phyloP scores from a whole-genome alignment of 1,140 invertebrate genomes.

The Parapsyche elsis region DNA sequence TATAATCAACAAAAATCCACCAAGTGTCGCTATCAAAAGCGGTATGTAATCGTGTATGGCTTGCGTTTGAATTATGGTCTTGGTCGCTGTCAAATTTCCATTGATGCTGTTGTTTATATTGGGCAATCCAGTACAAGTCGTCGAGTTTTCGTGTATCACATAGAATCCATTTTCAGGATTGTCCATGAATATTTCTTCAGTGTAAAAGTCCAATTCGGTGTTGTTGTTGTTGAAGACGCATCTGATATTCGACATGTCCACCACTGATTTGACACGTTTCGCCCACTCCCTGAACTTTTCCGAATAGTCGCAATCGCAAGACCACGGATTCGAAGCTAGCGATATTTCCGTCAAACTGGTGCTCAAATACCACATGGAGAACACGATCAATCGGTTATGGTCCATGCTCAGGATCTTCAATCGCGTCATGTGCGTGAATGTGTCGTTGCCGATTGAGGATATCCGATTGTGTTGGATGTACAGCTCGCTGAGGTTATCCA shows the following conservation, averaged over 20 bases:
- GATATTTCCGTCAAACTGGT: constrained; percentile 75
- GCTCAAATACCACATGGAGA: constrained; percentile 82
- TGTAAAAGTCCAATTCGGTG: constrained; percentile 70
- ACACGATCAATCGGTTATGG: constrained; percentile 79
- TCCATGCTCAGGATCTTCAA: constrained; percentile 80
- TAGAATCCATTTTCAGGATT: constrained; percentile 70
- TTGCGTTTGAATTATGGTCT: constrained; percentile 77
- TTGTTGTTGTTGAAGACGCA: constrained; percentile 71
- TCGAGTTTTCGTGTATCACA: constrained; percentile 68
- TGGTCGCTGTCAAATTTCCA: constrained; percentile 74
- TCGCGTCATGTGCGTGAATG: constrained; percentile 78
- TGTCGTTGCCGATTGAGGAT: constrained; percentile 77
- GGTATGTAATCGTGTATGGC: constrained; percentile 84
- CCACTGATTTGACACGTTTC: constrained; percentile 72
- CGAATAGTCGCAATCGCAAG: constrained; percentile 87
- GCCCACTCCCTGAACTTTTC: constrained; percentile 84
- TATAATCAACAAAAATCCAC: constrained; percentile 76
- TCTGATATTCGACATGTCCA: constrained; percentile 72
- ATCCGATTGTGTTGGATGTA: constrained; percentile 89
- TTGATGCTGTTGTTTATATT: constrained; percentile 77
- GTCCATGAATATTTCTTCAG: constrained; percentile 68
- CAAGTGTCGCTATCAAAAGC: constrained; percentile 78
- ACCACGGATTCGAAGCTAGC: constrained; percentile 86
- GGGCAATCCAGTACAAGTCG: constrained; percentile 71
- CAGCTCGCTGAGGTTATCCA: constrained; percentile 82